These are phyloP conservation scores for Pocota personata DNA, from an alignment of 2,888 invertebrate species.

Conservation along the genomic window DNA sequence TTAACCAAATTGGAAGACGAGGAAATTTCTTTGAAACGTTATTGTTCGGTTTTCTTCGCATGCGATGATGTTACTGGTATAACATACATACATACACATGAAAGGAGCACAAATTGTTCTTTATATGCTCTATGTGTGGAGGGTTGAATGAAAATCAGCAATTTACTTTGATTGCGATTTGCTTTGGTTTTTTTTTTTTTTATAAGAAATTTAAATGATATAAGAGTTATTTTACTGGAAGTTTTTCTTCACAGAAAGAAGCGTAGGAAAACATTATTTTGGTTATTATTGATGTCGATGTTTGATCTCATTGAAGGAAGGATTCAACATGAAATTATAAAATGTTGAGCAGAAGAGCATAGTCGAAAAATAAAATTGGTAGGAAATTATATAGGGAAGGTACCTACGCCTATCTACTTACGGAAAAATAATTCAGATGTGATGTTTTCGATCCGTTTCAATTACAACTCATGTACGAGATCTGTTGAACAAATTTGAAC, in stretches of 20 bases:
- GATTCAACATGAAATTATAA: neutral
- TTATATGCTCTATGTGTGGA: constrained; percentile 6
- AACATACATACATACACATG: neutral
- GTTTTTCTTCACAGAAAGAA: neutral
- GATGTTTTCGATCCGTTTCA: too few relatives aligned
- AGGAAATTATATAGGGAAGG: too few relatives aligned
- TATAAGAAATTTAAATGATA: constrained; percentile 34
- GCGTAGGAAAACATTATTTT: constrained; percentile 4
- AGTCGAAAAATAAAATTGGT: neutral
- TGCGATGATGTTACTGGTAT: constrained; percentile 3
- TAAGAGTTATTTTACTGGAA: neutral
- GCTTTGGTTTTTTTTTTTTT: constrained; percentile 8
- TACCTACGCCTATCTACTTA: too few relatives aligned
- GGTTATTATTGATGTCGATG: constrained; percentile 10
- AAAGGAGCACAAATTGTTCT: constrained; percentile 22
- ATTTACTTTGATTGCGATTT: constrained; percentile 56
- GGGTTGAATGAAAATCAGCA: constrained; percentile 39
- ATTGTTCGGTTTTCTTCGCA: constrained; percentile 30
- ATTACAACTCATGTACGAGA: too few relatives aligned
- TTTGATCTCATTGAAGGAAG: neutral
- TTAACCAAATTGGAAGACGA: constrained; percentile 37
- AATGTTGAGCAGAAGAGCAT: neutral
- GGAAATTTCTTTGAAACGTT: constrained; percentile 32
- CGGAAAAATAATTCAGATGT: too few relatives aligned
- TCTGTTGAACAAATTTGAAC: too few relatives aligned